Evolutionary conservation across 2,113 vertebrate genomes (phyloP), one percentile per base, ranked within the genome.

Genomic region (Rhinoderma darwinii): DNA sequence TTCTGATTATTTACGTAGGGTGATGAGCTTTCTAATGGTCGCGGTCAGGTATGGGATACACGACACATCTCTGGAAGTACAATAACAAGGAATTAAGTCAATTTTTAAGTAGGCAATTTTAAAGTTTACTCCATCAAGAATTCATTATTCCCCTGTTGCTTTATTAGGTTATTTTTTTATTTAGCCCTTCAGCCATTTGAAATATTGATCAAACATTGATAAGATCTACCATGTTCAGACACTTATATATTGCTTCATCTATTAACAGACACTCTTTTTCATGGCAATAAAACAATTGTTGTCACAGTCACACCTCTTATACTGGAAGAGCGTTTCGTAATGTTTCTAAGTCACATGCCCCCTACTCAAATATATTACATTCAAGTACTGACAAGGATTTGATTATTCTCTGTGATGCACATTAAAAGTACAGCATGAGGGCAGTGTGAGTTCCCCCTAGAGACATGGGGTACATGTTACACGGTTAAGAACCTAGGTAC

Each of bases 51-150:
- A 25, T 44, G 41, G 32, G 32, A 20, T 35, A 6, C 27, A 66
- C 27, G 35, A 66, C 30, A 35, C 63, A 66, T 15, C 27, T 15
- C 8, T 4, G 59, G 59, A n/a, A n/a, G 25, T 22, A 59, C 7
- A n/a, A n/a, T 59, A n/a, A n/a, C 56, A 59, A 59, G 56, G 56
- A 59, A 59, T 25, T n/a, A 25, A 27, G 56, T 61, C 8, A 61
- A 61, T 61, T 61, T 61, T 61, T 27, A 61, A 61, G 56, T n/a
- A 61, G 56, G 56, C 56, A 61, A 27, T 61, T n/a, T n/a, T n/a
- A n/a, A 10, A 25, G 56, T 61, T n/a, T n/a, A 27, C 56, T 61
- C 25, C 25, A n/a, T 61, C 56, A n/a, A 61, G 56, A 61, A 61
- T 61, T 11, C 56, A n/a, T 61, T 27, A 27, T 61, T 61, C 2